phyloP scores from a whole-genome alignment of 53 echinoderm and acorn worm species.

The Actinopyga echinites region DNA sequence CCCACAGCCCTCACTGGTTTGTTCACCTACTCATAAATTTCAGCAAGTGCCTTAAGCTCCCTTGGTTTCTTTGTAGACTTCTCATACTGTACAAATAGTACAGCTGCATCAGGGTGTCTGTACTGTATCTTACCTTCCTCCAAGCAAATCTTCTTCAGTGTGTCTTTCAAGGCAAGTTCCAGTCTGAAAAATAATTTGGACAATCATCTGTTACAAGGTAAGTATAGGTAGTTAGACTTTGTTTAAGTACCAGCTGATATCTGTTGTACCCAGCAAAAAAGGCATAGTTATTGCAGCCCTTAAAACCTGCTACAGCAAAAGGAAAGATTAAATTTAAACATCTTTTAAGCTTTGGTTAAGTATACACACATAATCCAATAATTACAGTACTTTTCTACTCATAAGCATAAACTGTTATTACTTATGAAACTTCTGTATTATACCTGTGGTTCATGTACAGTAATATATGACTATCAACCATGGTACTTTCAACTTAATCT shows the following conservation, averaged over 20 bases:
- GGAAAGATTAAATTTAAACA: too few species aligned
- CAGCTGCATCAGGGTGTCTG: slow-evolving; percentile 27
- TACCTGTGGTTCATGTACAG: slow-evolving; percentile 19
- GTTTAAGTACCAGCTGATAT: too few species aligned
- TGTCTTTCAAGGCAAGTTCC: slow-evolving; percentile 32
- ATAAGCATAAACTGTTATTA: too few species aligned
- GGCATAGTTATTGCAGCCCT: too few species aligned
- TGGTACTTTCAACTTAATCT: slow-evolving; percentile 12
- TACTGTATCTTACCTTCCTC: slow-evolving; percentile 35
- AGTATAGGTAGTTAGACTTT: too few species aligned
- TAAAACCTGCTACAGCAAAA: too few species aligned
- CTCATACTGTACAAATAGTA: slow-evolving; percentile 32
- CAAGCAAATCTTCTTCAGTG: slow-evolving; percentile 30
- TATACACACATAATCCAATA: too few species aligned
- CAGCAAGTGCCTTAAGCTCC: slow-evolving; percentile 32
- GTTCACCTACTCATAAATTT: slow-evolving; percentile 50
- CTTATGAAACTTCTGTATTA: too few species aligned
- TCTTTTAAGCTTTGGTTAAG: too few species aligned
- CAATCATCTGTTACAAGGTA: too few species aligned
- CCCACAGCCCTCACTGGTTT: slow-evolving; percentile 49
- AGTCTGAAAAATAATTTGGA: neutral
- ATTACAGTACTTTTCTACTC: too few species aligned
- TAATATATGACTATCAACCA: slow-evolving; percentile 38
- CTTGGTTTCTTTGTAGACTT: slow-evolving; percentile 38
- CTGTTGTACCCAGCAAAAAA: too few species aligned